Conservation (phyloP, 2,113 vertebrate species). For the Litocranius walleri region DNA sequence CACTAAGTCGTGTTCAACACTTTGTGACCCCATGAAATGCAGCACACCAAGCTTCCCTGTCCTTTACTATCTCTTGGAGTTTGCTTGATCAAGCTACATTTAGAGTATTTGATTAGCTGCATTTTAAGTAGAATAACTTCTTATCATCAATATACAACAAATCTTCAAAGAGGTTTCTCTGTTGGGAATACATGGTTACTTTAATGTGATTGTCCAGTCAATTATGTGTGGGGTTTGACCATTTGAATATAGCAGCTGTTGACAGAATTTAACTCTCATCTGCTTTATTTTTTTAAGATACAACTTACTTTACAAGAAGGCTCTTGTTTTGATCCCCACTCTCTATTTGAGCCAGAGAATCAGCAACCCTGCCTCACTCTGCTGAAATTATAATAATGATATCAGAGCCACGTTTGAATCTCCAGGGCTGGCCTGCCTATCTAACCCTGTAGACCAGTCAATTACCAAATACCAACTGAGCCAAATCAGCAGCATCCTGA, state of each 20-base stretch:
- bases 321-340: background rate
- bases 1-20: background rate
- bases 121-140: background rate
- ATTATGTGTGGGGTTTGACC: background rate
- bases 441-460: background rate
- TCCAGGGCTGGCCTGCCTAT: background rate
- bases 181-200: background rate
- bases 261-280: background rate
- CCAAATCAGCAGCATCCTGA: background rate
- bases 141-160: background rate
- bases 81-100: background rate
- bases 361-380: background rate
- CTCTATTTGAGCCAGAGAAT: background rate
- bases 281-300: background rate
- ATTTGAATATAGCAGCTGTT: background rate
- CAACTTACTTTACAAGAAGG: background rate
- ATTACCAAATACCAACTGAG: background rate
- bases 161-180: background rate
- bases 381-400: background rate
- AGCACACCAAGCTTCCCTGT: background rate
- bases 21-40: background rate
- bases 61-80: background rate
- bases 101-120: background rate
- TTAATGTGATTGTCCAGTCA: background rate
- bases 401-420: background rate